phyloP scores from a whole-genome alignment of 2,113 vertebrate species.

The Halcyon senegalensis region DNA sequence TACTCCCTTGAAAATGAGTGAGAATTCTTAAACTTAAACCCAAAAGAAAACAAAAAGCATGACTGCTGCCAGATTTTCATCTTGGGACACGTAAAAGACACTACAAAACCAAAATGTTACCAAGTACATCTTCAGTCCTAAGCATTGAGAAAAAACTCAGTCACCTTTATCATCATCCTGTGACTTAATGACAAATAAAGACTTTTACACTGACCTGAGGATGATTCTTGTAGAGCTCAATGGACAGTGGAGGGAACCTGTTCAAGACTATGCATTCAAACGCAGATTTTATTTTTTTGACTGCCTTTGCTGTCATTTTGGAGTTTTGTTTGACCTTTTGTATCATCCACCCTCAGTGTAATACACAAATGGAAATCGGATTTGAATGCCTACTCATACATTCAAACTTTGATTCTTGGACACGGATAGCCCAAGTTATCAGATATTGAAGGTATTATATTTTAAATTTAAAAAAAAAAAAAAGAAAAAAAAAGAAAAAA shows the following conservation, averaged over 20 bases:
- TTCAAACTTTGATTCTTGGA: not conserved
- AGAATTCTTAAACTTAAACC: not conserved
- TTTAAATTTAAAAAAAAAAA: not conserved
- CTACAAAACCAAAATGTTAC: not conserved
- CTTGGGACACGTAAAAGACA: not conserved
- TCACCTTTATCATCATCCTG: not conserved
- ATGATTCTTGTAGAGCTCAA: not conserved
- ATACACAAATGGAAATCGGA: not conserved
- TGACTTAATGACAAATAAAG: slow-evolving; percentile 6
- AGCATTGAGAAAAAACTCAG: fast-evolving
- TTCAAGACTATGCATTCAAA: not conserved
- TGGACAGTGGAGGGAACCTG: not conserved
- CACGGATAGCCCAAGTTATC: not conserved
- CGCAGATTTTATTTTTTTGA: not conserved
- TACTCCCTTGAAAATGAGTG: not conserved
- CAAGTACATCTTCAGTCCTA: not conserved
- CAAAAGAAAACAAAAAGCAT: not conserved
- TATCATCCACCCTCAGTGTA: not conserved
- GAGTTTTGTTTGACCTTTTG: slow-evolving; percentile 3
- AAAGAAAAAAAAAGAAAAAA: not conserved
- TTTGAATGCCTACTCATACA: not conserved
- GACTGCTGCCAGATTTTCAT: not conserved
- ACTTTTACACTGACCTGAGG: not conserved
- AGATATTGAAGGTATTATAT: not conserved
- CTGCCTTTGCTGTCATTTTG: not conserved